A percentile compares a stretch with the other conserved stretches of the same genome.
These are phyloP conservation scores for Flabesymbios commensalis DNA, from an alignment of 2,888 invertebrate species.

Conservation along the genomic window DNA sequence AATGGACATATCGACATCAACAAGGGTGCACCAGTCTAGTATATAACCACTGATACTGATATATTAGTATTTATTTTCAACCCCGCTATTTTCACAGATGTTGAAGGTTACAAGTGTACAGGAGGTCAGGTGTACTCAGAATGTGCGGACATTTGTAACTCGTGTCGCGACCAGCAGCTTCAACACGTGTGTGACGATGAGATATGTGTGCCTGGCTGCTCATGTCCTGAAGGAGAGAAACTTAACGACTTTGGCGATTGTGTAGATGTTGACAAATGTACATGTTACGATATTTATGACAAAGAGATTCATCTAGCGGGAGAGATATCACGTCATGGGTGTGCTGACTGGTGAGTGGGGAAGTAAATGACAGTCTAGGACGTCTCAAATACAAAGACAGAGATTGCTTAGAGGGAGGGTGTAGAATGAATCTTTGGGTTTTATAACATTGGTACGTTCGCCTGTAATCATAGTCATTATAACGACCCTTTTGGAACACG, in stretches of 20 bases:
- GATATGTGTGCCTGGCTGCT: background rate
- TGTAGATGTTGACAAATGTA: background rate
- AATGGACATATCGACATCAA: too few species aligned
- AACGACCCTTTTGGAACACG: too few species aligned
- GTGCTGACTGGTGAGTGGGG: conserved; percentile 1
- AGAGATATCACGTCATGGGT: background rate
- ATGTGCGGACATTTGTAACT: background rate
- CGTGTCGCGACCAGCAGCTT: background rate
- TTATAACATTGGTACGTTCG: too few species aligned
- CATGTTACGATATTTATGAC: background rate
- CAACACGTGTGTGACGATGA: background rate
- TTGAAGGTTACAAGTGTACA: background rate
- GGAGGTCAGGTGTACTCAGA: background rate
- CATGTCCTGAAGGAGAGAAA: background rate
- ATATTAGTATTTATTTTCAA: too few species aligned
- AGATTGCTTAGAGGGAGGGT: too few species aligned
- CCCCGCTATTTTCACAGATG: too few species aligned
- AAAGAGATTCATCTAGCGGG: background rate
- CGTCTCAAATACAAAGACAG: too few species aligned
- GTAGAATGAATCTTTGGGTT: too few species aligned
- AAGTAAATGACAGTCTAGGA: too few species aligned
- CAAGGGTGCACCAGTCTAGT: too few species aligned
- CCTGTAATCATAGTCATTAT: too few species aligned
- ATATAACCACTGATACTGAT: too few species aligned
- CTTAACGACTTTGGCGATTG: background rate